A percentile compares a stretch with the other conserved stretches of the same genome.
phyloP scores from a whole-genome alignment of 30 jellyfish, hydroid and myxozoan species.

The Sanderia malayensis region DNA sequence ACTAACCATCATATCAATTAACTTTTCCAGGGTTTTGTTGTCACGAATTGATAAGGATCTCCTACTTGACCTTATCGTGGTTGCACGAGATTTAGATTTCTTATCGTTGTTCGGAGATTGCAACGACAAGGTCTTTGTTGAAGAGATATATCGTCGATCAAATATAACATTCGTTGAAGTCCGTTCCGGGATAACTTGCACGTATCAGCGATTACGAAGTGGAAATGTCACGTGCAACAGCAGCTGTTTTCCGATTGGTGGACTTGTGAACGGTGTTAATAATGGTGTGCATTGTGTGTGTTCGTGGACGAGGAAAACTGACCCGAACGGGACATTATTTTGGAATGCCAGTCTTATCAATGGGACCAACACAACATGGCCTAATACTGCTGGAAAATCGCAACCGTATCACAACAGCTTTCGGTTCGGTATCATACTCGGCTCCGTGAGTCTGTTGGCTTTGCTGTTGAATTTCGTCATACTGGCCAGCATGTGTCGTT shows the following conservation, averaged over 20 bases:
- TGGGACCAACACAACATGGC: background rate
- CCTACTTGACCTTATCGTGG: background rate
- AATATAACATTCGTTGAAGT: slow-evolving; percentile 9
- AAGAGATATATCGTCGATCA: background rate
- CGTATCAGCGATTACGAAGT: background rate
- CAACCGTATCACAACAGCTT: slow-evolving; percentile 6
- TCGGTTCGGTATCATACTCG: slow-evolving; percentile 48
- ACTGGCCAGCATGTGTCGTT: slow-evolving; percentile 65
- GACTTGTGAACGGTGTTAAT: background rate
- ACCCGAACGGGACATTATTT: background rate
- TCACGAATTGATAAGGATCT: background rate
- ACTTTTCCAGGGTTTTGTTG: slow-evolving; percentile 2
- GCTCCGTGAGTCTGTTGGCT: slow-evolving; percentile 58
- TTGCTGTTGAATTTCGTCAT: slow-evolving; percentile 55
- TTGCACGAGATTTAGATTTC: background rate
- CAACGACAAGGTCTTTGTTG: background rate
- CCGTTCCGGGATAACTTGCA: background rate
- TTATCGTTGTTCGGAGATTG: background rate
- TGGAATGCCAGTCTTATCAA: background rate
- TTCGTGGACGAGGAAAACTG: background rate
- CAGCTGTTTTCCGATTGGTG: background rate
- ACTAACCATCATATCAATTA: no score
- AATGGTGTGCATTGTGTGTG: background rate
- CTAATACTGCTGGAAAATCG: background rate
- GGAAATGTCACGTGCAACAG: background rate